Evolutionary conservation across 2,888 invertebrate genomes (phyloP), one percentile per base, ranked within the genome.

Genomic region (Aelia acuminata): DNA sequence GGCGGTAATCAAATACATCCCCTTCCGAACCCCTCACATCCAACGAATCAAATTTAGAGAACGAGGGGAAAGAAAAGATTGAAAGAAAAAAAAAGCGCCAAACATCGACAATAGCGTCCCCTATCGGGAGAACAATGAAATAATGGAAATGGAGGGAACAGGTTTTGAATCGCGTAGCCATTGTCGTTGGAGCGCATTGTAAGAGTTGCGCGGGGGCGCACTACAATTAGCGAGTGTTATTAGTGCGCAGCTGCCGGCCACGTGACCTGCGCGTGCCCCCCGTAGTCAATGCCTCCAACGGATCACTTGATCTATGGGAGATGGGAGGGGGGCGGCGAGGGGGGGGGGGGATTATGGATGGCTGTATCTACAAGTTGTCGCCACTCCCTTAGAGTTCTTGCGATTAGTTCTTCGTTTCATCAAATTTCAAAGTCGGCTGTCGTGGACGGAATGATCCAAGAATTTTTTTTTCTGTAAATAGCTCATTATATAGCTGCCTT

Each of bases 201-300:
- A 85, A 85, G 85, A 85, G 85, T 85, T 85, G 85, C 85, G 85
- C 85, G 85, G 85, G 85, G 53, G 85, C n/a, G 85, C 85, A 53
- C 85, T 85, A 85, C 85, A 85, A 85, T 85, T 85, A 85, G 85
- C 57, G 85, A 85, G 85, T 53, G 53, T 53, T 85, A 85, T 85
- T 85, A 85, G 85, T 39, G 85, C 85, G 85, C 85, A 85, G 85
- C 85, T 85, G 85, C 53, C 39, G 10, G 57, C 15, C 85, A 85
- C 85, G 85, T 85, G 85, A 57, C 57, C 85, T 84, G 50, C 84
- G 50, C 50, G 85, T 39, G 85, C 35, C 57, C 80, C 80, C 80
- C 5, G 43, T 47, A 80, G 80, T 43, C 43, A 80, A 80, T 43
- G 43, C 11, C 5, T 80, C 80, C 80, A 80, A 80, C 80, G 80